Evolutionary conservation across 1,140 invertebrate species (phyloP).

Genomic region (Drosophila oshimai): DNA sequence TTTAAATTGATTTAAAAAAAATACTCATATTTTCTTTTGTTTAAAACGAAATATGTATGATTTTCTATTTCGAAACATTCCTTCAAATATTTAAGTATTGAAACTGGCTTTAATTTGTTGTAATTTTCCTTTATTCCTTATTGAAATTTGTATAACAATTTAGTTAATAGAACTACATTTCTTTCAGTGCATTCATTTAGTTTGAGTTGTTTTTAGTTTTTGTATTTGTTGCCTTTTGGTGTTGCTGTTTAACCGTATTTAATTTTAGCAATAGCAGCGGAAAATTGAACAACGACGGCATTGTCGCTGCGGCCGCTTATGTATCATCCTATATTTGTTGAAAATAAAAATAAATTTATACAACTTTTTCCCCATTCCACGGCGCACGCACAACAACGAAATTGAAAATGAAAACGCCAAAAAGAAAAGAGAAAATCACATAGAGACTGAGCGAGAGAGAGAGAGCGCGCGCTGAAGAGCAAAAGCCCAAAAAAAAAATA

Average conservation of each 20-base stretch:
- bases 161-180: too few relatives aligned
- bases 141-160: too few relatives aligned
- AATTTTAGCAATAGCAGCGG: slow-evolving; percentile 68
- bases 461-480: slow-evolving; percentile 2
- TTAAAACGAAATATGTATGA: too few relatives aligned
- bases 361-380: slow-evolving; percentile 61
- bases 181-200: neutral
- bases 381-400: slow-evolving; percentile 22
- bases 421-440: slow-evolving; percentile 2
- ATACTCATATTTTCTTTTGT: too few relatives aligned
- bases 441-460: slow-evolving; percentile 1
- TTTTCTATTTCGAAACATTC: neutral
- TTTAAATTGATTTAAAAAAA: too few relatives aligned
- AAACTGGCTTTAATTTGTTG: too few relatives aligned
- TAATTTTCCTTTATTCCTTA: too few relatives aligned
- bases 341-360: slow-evolving; percentile 63
- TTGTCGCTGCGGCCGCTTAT: slow-evolving; percentile 35
- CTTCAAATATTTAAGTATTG: too few relatives aligned
- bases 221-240: slow-evolving; percentile 1
- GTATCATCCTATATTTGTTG: slow-evolving; percentile 51
- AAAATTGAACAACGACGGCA: slow-evolving; percentile 65
- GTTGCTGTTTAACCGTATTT: slow-evolving; percentile 53
- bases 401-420: slow-evolving; percentile 5
- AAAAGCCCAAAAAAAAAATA: neutral
- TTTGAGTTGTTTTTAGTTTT: neutral